These are phyloP conservation scores for Hirudo medicinalis DNA, from an alignment of 1,140 invertebrate species.

Conservation along the genomic window DNA sequence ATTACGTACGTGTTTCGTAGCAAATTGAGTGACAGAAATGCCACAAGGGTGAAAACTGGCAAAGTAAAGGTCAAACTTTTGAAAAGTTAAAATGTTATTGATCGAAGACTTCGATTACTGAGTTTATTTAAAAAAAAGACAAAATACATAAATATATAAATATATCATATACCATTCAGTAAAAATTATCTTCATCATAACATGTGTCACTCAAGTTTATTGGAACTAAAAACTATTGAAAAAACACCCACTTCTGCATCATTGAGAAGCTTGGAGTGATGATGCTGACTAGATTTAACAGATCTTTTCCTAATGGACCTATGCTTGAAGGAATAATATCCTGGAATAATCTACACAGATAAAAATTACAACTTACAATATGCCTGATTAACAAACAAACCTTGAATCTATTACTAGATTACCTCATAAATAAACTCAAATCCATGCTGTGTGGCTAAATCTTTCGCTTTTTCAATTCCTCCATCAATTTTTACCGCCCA, in stretches of 20 bases:
- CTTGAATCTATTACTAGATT: neutral
- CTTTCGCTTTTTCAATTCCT: constrained; percentile 50
- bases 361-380: neutral
- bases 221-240: too few relatives aligned
- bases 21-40: too few relatives aligned
- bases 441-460: constrained; percentile 56
- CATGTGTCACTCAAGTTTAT: too few relatives aligned
- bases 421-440: constrained; percentile 65
- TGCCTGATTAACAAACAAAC: neutral
- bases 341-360: constrained; percentile 27
- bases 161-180: too few relatives aligned
- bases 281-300: constrained; percentile 25
- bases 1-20: too few relatives aligned
- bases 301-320: constrained; percentile 31
- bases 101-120: too few relatives aligned
- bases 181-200: too few relatives aligned
- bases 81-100: too few relatives aligned
- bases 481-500: constrained; percentile 61
- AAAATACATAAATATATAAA: too few relatives aligned
- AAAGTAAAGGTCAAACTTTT: too few relatives aligned
- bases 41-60: too few relatives aligned
- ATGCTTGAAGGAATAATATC: constrained; percentile 32
- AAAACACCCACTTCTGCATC: constrained; percentile 26
- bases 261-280: constrained; percentile 26
- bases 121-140: too few relatives aligned